Conservation (phyloP, 2,797 vertebrate species). For the Otolemur crassicaudatus region DNA sequence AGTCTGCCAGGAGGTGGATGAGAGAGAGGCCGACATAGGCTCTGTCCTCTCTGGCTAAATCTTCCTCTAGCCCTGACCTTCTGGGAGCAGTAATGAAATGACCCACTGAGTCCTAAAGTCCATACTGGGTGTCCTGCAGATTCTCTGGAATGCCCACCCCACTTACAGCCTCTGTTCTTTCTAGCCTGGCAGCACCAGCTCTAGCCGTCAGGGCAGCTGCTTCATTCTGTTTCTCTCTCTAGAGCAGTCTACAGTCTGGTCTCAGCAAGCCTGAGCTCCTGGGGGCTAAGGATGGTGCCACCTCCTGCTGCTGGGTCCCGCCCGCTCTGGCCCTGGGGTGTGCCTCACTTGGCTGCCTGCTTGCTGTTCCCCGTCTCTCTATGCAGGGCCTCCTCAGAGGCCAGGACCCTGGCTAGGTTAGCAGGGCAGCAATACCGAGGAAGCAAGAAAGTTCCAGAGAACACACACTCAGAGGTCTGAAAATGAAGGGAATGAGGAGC, state of each 20-base stretch:
- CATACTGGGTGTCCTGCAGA: background rate
- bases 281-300: background rate
- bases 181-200: background rate
- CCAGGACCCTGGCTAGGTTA: background rate
- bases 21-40: background rate
- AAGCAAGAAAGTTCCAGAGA: conserved; percentile 19
- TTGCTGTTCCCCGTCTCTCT: background rate
- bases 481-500: background rate
- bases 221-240: background rate
- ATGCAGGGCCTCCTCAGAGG: background rate
- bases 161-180: background rate
- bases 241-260: background rate
- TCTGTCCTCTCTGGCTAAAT: background rate
- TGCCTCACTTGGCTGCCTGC: background rate
- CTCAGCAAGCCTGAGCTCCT: background rate
- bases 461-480: conserved; percentile 17
- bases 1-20: background rate
- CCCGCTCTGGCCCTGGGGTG: background rate
- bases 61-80: background rate
- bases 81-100: background rate
- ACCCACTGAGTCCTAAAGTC: background rate
- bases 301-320: background rate
- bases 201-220: background rate
- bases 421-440: background rate
- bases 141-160: background rate